Conservation (phyloP, 2,797 vertebrate species). For the Pangasius sanitwongsei region DNA sequence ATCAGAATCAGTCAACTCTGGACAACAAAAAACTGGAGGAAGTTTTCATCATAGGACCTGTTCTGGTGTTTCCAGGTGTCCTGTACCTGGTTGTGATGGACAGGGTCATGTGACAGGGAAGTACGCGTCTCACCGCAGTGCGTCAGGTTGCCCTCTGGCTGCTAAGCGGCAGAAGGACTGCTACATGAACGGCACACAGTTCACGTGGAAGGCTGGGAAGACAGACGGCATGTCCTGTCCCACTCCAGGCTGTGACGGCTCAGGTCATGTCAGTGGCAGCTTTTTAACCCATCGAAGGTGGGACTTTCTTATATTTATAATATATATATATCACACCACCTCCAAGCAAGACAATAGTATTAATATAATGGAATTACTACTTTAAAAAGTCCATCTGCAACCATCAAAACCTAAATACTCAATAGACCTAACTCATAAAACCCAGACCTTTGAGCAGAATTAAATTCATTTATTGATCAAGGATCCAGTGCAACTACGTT, state of each 20-base stretch:
- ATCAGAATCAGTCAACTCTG: neutral
- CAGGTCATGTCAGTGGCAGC: slow-evolving; percentile 96
- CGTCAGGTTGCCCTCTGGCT: slow-evolving; percentile 93
- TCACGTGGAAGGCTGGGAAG: slow-evolving; percentile 98
- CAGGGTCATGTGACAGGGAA: slow-evolving; percentile 98
- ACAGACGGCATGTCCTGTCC: slow-evolving; percentile 98
- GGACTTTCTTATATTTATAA: slow-evolving; percentile 50
- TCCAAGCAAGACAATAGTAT: neutral
- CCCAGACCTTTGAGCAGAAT: neutral
- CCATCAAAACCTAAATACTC: neutral
- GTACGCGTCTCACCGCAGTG: slow-evolving; percentile 96
- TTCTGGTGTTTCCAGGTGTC: slow-evolving; percentile 81
- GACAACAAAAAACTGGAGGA: neutral
- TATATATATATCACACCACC: neutral
- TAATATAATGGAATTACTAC: neutral
- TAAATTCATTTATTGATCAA: neutral
- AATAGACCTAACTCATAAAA: neutral
- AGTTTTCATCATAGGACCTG: neutral
- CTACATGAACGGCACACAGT: slow-evolving; percentile 95
- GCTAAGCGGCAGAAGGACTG: slow-evolving; percentile 98
- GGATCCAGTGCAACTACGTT: neutral
- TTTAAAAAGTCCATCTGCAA: neutral
- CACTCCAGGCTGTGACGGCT: slow-evolving; percentile 95
- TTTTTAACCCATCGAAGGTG: slow-evolving; percentile 99
- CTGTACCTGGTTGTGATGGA: slow-evolving; percentile 95